Evolutionary conservation across 2,113 vertebrate genomes (phyloP).

Genomic region (Serilophus lunatus): DNA sequence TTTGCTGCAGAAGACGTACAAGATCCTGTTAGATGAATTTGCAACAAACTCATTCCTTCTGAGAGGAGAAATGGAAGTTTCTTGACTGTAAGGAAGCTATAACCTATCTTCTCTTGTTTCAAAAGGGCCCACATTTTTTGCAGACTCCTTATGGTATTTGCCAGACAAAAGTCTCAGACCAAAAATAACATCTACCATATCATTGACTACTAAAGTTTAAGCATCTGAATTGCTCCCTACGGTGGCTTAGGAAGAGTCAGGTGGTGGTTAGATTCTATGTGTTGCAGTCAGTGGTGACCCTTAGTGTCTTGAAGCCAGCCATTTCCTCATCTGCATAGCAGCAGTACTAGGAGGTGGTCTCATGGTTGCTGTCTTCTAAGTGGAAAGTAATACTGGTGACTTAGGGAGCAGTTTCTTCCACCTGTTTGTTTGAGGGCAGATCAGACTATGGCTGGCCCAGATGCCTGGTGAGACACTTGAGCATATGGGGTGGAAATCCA

Average conservation of each 20-base stretch:
- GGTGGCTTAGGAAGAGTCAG: neutral
- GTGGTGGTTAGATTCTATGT: neutral
- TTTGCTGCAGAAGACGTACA: neutral
- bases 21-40: neutral
- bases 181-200: neutral
- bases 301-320: too few species aligned
- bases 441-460: neutral
- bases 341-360: neutral
- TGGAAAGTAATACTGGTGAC: neutral
- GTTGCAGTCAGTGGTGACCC: neutral
- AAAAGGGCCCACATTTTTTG: neutral
- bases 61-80: neutral
- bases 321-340: neutral
- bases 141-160: neutral
- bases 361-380: accelerated
- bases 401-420: neutral
- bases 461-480: neutral
- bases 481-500: neutral
- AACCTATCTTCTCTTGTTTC: neutral
- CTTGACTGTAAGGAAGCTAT: neutral
- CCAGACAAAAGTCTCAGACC: neutral
- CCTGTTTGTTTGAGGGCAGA: neutral
- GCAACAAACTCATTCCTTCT: neutral
- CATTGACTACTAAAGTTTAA: neutral
- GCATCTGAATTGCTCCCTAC: neutral